Base-by-base conservation (phyloP, 2,113 vertebrate species). In the Synchiropus splendidus region DNA sequence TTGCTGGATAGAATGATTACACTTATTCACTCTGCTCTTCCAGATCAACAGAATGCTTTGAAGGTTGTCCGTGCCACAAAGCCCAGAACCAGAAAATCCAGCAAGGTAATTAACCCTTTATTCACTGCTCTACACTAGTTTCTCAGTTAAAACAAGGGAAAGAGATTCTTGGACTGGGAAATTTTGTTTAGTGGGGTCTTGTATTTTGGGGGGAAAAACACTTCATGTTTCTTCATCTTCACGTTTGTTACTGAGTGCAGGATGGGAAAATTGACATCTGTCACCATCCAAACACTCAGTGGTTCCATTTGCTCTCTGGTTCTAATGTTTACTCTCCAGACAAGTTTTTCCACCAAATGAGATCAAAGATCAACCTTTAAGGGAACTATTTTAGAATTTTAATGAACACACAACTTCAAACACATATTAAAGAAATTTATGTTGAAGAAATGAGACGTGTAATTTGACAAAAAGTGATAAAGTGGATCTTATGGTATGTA, bases 31-130 rank as follows among this genome's bases (percentile, higher is more conserved):
- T 63, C 36, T 77, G 42, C 81, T 1, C 74, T 68, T 37, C 36
- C 83, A 96, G 93, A 92, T 54, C 78, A 82, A 41, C 86, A 82
- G 16, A 86, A 80, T 67, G 79, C 85, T 43, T 73, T 88, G 40
- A 86, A 88, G 80, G 84, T 89, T 36, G 80, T 89, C 68, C 91
- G 89, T 54, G 87, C 87, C 12, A 86, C 54, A 32, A 94, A 93
- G 73, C 78, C 85, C 31, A 83, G 84, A 61, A 61, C 82, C 58
- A 92, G 86, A 72, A 97, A 94, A 73, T 58, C 74, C 53, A 89
- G 74, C 75, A 92, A 97, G 92, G 93, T 95, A 79, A 80, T 16
- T 1, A 11, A 31, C 27, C 6, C 14, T 6, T 31, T 4, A 2
- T n/a, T 16, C 9, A 9, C 1, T 39, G 4, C 1, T 36, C 2